phyloP scores from a whole-genome alignment of 23 tunicate species.

The Styela plicata region DNA sequence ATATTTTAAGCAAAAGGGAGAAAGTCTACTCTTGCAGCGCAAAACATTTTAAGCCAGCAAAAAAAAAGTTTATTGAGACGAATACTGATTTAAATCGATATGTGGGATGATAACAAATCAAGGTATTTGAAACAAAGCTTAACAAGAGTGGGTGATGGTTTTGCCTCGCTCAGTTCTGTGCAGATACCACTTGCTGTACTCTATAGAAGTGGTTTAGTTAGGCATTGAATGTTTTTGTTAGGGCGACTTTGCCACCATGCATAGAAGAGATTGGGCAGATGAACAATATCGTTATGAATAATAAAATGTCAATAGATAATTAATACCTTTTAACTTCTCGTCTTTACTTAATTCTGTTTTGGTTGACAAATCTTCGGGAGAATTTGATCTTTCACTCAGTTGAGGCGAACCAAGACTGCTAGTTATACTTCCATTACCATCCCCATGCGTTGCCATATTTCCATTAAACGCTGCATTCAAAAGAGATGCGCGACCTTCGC shows the following conservation, averaged over 20 bases:
- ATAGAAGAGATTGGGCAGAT: neutral
- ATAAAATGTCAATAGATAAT: neutral
- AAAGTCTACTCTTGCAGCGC: too few species aligned
- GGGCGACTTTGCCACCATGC: too few species aligned
- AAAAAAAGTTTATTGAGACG: too few species aligned
- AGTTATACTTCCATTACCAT: slow-evolving; percentile 5
- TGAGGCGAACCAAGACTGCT: slow-evolving; percentile 57
- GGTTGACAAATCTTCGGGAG: slow-evolving; percentile 74
- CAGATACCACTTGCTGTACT: too few species aligned
- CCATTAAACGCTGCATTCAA: slow-evolving; percentile 20
- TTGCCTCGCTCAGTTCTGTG: too few species aligned
- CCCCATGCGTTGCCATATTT: neutral
- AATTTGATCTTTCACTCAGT: slow-evolving; percentile 55
- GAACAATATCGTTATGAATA: neutral
- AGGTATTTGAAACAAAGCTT: too few species aligned
- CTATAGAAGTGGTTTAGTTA: too few species aligned
- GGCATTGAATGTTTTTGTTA: neutral
- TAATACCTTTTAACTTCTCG: slow-evolving; percentile 34
- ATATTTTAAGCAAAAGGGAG: too few species aligned
- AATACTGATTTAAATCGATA: too few species aligned
- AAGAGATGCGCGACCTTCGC: slow-evolving; percentile 24
- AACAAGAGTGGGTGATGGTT: too few species aligned
- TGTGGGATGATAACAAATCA: too few species aligned
- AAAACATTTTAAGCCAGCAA: too few species aligned
- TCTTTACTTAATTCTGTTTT: slow-evolving; percentile 34